Conservation (phyloP, 92 coral and sea anemone species). For the Zoanthus gigantus region DNA sequence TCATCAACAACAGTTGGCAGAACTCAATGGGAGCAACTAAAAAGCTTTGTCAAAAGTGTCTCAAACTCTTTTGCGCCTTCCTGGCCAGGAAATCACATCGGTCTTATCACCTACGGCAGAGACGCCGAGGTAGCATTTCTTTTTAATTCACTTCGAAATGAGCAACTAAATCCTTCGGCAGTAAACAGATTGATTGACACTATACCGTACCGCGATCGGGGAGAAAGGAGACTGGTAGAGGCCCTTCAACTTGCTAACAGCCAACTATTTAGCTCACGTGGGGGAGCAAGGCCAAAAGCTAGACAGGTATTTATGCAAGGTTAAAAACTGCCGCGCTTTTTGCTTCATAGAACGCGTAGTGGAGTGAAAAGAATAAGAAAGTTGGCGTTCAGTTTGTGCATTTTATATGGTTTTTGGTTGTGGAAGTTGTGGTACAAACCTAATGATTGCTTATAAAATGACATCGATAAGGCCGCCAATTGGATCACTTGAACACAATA, state of each 20-base stretch:
- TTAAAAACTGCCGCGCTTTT: no score
- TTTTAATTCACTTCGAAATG: slow-evolving; percentile 77
- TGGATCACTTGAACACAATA: no score
- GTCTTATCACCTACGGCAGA: slow-evolving; percentile 73
- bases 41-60: slow-evolving; percentile 64
- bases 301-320: slow-evolving; percentile 63
- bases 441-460: no score
- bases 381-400: no score
- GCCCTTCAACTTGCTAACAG: slow-evolving; percentile 66
- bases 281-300: slow-evolving; percentile 74
- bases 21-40: slow-evolving; percentile 60
- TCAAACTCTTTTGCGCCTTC: slow-evolving; percentile 72
- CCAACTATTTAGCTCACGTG: slow-evolving; percentile 67
- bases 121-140: slow-evolving; percentile 59
- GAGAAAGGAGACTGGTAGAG: slow-evolving; percentile 66
- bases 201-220: slow-evolving; percentile 53
- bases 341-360: no score
- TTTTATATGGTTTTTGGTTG: no score
- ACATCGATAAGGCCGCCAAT: no score
- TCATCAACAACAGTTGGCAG: slow-evolving; percentile 73
- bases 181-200: slow-evolving; percentile 56
- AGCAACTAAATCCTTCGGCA: slow-evolving; percentile 61
- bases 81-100: slow-evolving; percentile 72
- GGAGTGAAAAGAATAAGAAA: no score
- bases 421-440: no score